Base-by-base conservation (phyloP, 2,888 invertebrate species). In the Neoscelio sp. region DNA sequence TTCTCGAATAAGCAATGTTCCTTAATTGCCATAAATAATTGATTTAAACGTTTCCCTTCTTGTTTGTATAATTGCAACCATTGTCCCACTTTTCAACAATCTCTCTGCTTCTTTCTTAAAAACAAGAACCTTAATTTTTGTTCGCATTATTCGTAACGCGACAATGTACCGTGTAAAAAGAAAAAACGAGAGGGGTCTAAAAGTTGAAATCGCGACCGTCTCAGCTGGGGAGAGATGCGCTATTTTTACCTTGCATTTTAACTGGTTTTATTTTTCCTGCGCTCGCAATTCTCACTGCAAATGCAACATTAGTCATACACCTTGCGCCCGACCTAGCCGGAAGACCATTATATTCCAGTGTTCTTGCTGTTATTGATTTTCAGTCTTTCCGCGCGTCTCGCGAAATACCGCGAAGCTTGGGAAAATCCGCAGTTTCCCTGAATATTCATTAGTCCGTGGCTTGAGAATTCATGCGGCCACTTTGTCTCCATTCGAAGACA, bases 341-440 rank as follows among this genome's bases (percentile, higher is more conserved):
- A 70, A 70, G 76, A 64, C 64, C 56, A 71, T 71, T 77, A 77
- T 77, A 70, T 77, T 64, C 77, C 58, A 70, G 77, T 71, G 70
- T 77, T 77, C 77, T 70, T 70, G 56, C 64, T 77, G 77, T 70
- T 70, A 77, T 77, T 77, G 77, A 77, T 77, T 77, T 77, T 77
- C 65, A 70, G 77, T 58, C 64, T 33, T 77, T 77, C 42, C 62
- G 54, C 42, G 56, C 50, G 48, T 65, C 50, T 77, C 70, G 67
- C 52, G 38, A 52, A 74, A 67, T 33, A 52, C 60, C 62, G 64
- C 64, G 28, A 38, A 58, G 70, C 58, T 64, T 35, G 33, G 35
- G 56, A 70, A 71, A 77, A 77, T 71, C 44, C 38, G 35, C 58
- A 42, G 26, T 70, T 70, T 77, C 58, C 70, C 58, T 77, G 77